Conservation (phyloP, 2,113 vertebrate genomes). For the Microtus pennsylvanicus region DNA sequence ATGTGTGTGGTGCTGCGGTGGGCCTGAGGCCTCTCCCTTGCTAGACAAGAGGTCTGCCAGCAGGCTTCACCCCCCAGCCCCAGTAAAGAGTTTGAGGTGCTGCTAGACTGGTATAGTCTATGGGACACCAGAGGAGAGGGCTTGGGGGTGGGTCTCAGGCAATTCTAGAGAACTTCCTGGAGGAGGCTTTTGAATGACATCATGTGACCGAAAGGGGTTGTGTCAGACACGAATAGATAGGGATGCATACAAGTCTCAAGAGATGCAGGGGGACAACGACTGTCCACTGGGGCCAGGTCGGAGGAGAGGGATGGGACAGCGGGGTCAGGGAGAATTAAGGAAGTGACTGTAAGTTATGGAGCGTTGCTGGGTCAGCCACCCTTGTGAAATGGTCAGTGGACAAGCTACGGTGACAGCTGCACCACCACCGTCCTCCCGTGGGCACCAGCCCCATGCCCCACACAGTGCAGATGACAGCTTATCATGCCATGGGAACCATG, state of each 20-base stretch:
- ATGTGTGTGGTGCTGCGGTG: neutral
- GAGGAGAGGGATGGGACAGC: neutral
- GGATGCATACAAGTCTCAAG: neutral
- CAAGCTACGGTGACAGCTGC: neutral
- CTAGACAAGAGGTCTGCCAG: neutral
- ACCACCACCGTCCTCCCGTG: fast-evolving
- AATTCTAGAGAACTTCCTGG: neutral
- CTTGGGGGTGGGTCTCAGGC: neutral
- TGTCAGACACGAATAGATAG: neutral
- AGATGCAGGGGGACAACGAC: neutral
- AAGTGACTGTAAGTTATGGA: no score
- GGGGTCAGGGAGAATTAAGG: neutral
- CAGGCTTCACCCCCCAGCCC: no score
- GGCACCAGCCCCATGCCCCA: neutral
- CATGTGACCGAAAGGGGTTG: fast-evolving
- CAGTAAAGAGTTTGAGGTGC: neutral
- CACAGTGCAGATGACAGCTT: neutral
- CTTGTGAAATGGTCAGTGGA: neutral
- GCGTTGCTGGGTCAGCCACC: neutral
- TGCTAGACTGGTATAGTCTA: neutral
- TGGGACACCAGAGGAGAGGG: no score
- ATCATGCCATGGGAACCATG: neutral
- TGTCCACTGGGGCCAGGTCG: neutral
- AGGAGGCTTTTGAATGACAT: neutral
- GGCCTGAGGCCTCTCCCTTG: neutral